These are phyloP conservation scores for Aleiodes alternator DNA, from an alignment of 2,888 invertebrate genomes.

Conservation along the genomic window DNA sequence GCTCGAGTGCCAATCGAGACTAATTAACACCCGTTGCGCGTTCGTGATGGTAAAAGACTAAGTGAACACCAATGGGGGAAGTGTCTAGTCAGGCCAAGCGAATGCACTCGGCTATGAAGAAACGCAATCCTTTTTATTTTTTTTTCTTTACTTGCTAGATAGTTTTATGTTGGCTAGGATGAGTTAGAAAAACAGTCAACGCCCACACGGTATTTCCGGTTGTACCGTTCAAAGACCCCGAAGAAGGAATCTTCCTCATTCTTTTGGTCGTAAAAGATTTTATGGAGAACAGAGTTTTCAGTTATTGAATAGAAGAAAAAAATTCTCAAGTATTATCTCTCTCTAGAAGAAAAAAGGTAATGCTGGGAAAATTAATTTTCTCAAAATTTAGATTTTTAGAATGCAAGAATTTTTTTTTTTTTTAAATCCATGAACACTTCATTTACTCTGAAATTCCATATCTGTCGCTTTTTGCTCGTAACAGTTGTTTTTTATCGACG, in stretches of 20 bases:
- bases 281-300: neutral
- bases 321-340: too few relatives aligned
- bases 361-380: neutral
- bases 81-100: constrained; percentile 53
- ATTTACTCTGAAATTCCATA: neutral
- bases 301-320: neutral
- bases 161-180: neutral
- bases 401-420: too few relatives aligned
- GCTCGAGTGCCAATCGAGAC: constrained; percentile 63
- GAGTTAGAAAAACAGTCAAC: neutral
- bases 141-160: neutral
- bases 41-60: constrained; percentile 47
- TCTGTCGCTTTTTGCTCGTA: neutral
- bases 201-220: constrained; percentile 36
- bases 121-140: constrained; percentile 50
- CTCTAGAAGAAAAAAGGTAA: too few relatives aligned
- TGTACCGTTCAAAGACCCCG: constrained; percentile 42
- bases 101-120: constrained; percentile 53
- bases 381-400: neutral
- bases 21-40: constrained; percentile 60
- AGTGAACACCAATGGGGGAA: constrained; percentile 17
- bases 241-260: neutral
- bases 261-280: neutral
- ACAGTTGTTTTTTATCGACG: neutral
- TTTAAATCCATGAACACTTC: neutral